These are phyloP conservation scores for Pollenia angustigena DNA, from an alignment of 2,888 invertebrate species.

Conservation along the genomic window DNA sequence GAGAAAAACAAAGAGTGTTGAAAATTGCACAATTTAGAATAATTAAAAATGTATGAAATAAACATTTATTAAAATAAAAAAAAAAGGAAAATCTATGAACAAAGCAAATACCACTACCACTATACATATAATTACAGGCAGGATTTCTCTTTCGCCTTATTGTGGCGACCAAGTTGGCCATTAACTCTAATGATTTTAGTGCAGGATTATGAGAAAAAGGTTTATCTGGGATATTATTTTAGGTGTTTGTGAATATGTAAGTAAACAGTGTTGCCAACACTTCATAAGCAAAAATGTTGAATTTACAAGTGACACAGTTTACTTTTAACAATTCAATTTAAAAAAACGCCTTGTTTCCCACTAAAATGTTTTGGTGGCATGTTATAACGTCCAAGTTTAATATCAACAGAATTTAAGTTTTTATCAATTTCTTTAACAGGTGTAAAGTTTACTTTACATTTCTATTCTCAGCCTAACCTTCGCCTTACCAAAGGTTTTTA, in stretches of 20 bases:
- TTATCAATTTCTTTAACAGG: too few species aligned
- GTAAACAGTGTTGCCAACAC: background rate
- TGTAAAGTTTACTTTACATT: too few species aligned
- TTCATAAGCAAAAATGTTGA: too few species aligned
- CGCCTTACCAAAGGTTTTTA: too few species aligned
- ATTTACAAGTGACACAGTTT: too few species aligned
- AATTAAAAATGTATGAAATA: conserved; percentile 61
- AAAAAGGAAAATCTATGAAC: background rate
- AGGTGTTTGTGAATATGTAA: background rate
- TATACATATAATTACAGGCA: conserved; percentile 7
- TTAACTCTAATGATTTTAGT: conserved; percentile 3
- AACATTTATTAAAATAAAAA: conserved; percentile 51
- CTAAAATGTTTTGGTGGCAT: too few species aligned
- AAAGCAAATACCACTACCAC: background rate
- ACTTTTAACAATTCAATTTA: too few species aligned
- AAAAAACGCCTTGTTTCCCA: too few species aligned
- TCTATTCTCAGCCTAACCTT: too few species aligned
- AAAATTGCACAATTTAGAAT: conserved; percentile 63
- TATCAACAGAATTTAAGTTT: too few species aligned
- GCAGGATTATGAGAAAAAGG: background rate
- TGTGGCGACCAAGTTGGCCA: background rate
- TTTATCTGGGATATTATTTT: background rate
- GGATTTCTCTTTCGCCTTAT: background rate
- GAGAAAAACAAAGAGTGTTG: conserved; percentile 28
- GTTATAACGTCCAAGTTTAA: too few species aligned